These are phyloP conservation scores for Rotaria socialis DNA, from an alignment of 2,888 invertebrate species.

Conservation along the genomic window DNA sequence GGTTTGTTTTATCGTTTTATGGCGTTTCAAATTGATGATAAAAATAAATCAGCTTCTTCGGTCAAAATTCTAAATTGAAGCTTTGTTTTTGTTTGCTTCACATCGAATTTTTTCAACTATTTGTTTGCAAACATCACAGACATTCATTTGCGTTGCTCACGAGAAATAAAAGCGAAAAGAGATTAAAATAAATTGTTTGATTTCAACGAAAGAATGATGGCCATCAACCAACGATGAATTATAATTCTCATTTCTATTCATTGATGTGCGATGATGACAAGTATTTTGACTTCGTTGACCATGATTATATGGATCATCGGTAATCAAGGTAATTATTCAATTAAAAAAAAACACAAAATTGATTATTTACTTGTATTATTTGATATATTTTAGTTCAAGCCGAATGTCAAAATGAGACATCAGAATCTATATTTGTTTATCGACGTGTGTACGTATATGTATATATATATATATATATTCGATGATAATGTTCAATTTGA, in stretches of 20 bases:
- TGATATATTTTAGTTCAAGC: background rate
- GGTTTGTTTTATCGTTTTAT: background rate
- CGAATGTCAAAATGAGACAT: constrained; percentile 21
- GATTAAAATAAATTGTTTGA: background rate
- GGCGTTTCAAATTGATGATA: background rate
- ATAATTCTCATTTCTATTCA: background rate
- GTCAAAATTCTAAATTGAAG: background rate
- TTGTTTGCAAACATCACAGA: background rate
- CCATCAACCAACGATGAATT: background rate
- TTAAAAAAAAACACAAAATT: background rate
- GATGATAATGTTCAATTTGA: no score
- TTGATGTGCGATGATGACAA: background rate
- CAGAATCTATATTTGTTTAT: background rate
- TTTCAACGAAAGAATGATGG: background rate
- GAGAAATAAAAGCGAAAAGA: background rate
- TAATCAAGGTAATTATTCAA: background rate
- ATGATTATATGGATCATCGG: background rate
- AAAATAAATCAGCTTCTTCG: background rate
- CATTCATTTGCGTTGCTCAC: background rate
- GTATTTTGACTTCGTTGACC: background rate
- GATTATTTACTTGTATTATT: background rate
- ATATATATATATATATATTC: background rate
- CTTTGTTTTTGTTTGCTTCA: background rate
- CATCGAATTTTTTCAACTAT: background rate
- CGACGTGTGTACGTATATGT: constrained; percentile 19